A percentile compares a stretch with the other conserved stretches of the same genome.
Conservation (phyloP, 1,140 invertebrate species). For the Papilio polytes region DNA sequence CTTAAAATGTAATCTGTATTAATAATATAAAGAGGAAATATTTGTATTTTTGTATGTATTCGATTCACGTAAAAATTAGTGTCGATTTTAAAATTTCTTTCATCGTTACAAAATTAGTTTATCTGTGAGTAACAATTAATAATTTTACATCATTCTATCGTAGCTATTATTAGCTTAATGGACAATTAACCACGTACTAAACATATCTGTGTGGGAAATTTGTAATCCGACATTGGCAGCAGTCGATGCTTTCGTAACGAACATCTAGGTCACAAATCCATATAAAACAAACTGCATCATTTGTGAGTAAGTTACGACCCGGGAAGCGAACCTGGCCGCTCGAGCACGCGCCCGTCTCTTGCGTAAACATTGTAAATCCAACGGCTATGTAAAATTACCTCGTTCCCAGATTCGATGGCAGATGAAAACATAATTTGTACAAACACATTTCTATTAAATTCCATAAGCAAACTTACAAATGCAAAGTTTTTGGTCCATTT, state of each 20-base stretch:
- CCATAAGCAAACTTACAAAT: background rate
- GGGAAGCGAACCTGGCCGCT: slow-evolving; percentile 64
- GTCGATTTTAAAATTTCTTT: too few relatives aligned
- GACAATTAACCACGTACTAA: background rate
- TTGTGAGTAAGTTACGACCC: slow-evolving; percentile 64
- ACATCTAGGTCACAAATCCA: slow-evolving; percentile 65
- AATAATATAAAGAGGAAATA: too few relatives aligned
- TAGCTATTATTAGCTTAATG: background rate
- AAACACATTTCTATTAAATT: background rate
- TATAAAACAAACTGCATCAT: slow-evolving; percentile 58
- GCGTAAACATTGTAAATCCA: slow-evolving; percentile 55
- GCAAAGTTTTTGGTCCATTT: background rate
- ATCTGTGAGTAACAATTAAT: too few relatives aligned
- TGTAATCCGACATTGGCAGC: slow-evolving; percentile 27
- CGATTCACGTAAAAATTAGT: too few relatives aligned
- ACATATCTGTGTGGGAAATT: background rate
- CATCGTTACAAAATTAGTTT: too few relatives aligned
- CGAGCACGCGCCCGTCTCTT: slow-evolving; percentile 53
- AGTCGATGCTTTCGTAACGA: slow-evolving; percentile 28
- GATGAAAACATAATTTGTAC: slow-evolving; percentile 5
- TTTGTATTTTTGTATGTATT: too few relatives aligned
- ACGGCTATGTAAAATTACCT: slow-evolving; percentile 31
- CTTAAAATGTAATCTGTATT: too few relatives aligned
- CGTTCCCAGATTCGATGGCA: slow-evolving; percentile 13
- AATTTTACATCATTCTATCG: background rate